phyloP scores from a whole-genome alignment of 2,797 vertebrate genomes.

The Hafferia zeledoni region DNA sequence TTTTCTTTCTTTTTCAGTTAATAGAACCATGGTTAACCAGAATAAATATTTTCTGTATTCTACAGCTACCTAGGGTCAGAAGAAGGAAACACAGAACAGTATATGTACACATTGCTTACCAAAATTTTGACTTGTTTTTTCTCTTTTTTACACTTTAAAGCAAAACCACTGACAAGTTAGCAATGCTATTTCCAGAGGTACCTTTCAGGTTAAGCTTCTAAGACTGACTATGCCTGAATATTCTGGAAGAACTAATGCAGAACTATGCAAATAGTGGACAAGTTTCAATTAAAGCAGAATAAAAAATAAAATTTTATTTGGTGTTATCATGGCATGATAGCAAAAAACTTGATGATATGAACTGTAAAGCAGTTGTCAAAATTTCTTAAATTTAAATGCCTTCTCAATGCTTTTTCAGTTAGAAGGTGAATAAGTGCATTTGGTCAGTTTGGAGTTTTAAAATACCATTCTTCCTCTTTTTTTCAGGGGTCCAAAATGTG shows the following conservation, averaged over 20 bases:
- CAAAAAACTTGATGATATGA: neutral
- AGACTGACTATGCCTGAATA: neutral
- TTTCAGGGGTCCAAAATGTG: neutral
- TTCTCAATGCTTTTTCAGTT: neutral
- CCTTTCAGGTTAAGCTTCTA: neutral
- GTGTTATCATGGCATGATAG: neutral
- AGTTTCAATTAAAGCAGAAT: neutral
- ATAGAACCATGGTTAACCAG: neutral
- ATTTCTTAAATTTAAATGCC: neutral
- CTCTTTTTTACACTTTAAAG: neutral
- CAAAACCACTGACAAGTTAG: neutral
- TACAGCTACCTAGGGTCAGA: neutral
- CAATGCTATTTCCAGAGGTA: neutral
- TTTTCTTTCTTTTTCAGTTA: neutral
- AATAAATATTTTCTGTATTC: neutral
- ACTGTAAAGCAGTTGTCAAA: neutral
- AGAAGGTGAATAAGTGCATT: neutral
- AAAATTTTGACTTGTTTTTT: neutral
- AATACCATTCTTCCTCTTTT: neutral
- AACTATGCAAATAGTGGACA: neutral
- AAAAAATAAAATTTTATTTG: neutral
- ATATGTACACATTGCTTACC: rapidly evolving
- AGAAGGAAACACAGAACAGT: neutral
- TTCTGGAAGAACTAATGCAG: neutral
- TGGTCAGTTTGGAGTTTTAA: neutral